Conservation (phyloP, 2,888 invertebrate species). For the Ectemnius continuus region DNA sequence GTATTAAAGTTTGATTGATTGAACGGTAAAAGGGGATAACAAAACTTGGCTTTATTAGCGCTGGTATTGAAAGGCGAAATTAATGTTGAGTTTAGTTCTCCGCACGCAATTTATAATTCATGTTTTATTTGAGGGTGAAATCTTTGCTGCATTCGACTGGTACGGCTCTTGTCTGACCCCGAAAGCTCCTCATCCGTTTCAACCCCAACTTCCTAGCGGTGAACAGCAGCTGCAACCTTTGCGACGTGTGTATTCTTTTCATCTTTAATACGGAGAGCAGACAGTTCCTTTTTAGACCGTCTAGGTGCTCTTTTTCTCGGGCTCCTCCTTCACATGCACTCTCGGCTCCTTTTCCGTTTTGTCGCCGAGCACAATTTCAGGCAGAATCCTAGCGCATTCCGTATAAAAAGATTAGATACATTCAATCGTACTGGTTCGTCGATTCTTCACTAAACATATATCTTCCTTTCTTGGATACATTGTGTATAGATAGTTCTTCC, state of each 20-base stretch:
- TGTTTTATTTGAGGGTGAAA: neutral
- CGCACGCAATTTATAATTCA: too few species aligned
- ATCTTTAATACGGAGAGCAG: neutral
- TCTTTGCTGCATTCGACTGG: neutral
- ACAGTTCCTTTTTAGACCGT: neutral
- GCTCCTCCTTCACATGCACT: neutral
- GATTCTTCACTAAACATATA: conserved; percentile 18
- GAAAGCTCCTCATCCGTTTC: neutral
- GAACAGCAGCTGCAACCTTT: neutral
- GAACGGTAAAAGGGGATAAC: too few species aligned
- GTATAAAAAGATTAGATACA: neutral
- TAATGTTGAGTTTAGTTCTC: too few species aligned
- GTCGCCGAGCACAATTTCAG: neutral
- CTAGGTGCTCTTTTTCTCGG: neutral
- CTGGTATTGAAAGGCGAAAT: too few species aligned
- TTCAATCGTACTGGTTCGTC: neutral
- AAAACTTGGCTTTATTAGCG: too few species aligned
- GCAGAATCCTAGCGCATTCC: too few species aligned
- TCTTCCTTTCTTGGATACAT: conserved; percentile 22
- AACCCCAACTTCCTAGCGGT: neutral
- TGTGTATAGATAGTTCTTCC: conserved; percentile 1
- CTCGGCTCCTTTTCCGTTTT: neutral
- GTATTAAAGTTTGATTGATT: too few species aligned
- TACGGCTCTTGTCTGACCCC: neutral
- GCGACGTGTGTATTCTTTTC: neutral